Conservation (phyloP, 2,888 invertebrate species). For the Tridacna gigas region DNA sequence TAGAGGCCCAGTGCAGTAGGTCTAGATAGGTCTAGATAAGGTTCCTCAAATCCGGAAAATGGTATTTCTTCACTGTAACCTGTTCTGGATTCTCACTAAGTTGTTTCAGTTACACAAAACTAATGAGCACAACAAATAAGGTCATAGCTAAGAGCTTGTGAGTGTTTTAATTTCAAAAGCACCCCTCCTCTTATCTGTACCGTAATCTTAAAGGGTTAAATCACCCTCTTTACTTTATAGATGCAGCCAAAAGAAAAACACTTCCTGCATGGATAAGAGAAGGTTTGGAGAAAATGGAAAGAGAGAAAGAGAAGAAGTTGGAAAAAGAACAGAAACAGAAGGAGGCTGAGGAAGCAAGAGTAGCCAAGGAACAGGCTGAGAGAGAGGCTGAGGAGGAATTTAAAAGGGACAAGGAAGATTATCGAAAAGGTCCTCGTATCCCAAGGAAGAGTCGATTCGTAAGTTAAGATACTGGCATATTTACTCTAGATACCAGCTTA, state of each 20-base stretch:
- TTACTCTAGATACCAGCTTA: not conserved
- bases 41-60: too few species aligned
- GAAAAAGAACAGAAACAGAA: constrained; percentile 91
- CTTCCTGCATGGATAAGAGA: constrained; percentile 99
- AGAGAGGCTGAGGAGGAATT: constrained; percentile 76
- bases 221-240: constrained; percentile 41
- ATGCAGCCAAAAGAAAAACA: constrained; percentile 88
- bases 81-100: too few species aligned
- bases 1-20: too few species aligned
- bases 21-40: too few species aligned
- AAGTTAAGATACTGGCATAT: constrained; percentile 81
- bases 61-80: too few species aligned
- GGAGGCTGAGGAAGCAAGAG: constrained; percentile 86
- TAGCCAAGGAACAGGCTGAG: constrained; percentile 88
- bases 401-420: constrained; percentile 81
- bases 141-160: too few species aligned
- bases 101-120: too few species aligned
- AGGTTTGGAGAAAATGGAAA: constrained; percentile 98
- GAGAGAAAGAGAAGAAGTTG: constrained; percentile 81
- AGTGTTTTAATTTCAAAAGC: too few species aligned
- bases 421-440: constrained; percentile 84
- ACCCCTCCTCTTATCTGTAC: too few species aligned
- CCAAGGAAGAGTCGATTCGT: constrained; percentile 88
- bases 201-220: too few species aligned
- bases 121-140: too few species aligned